Percentiles rank a stretch among this genome's conserved stretches.
Evolutionary conservation across 2,113 vertebrate species (phyloP).

Genomic region (Thunnus thynnus): DNA sequence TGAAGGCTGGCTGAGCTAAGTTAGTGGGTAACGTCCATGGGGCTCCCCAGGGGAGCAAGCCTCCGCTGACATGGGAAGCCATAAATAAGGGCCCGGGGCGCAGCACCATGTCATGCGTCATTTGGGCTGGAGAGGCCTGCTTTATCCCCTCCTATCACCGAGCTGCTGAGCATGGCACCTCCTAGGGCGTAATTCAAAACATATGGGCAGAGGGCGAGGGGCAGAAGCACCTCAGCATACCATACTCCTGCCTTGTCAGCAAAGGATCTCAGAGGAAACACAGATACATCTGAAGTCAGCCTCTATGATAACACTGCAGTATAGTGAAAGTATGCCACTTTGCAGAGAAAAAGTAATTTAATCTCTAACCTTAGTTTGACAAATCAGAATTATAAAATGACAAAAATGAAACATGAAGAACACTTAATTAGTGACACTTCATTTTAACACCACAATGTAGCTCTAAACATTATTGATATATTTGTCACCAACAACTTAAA

Average conservation of each 20-base stretch:
- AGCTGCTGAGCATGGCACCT: conserved; percentile 82
- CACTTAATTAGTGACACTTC: not conserved
- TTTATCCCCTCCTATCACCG: conserved; percentile 78
- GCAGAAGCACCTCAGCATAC: conserved; percentile 78
- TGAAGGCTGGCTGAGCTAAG: conserved; percentile 48
- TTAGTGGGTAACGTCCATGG: conserved; percentile 60
- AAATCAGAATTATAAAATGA: not conserved
- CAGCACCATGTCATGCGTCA: conserved; percentile 84
- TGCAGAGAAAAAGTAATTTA: conserved; percentile 10
- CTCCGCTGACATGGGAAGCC: conserved; percentile 85
- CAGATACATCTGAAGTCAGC: conserved; percentile 57
- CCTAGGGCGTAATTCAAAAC: conserved; percentile 85
- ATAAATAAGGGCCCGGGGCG: conserved; percentile 85
- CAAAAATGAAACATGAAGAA: not conserved
- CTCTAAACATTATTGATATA: too few species aligned
- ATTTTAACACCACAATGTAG: not conserved
- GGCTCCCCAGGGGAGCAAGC: conserved; percentile 78
- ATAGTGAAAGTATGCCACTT: not conserved
- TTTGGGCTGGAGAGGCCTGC: conserved; percentile 80
- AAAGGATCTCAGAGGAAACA: conserved; percentile 72
- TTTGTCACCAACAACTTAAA: too few species aligned
- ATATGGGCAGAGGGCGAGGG: conserved; percentile 81
- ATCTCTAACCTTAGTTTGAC: not conserved
- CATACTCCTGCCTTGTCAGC: conserved; percentile 76
- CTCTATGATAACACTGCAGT: conserved; percentile 46